Evolutionary conservation across 2,888 invertebrate genomes (phyloP).

Genomic region (Tachina lurida): DNA sequence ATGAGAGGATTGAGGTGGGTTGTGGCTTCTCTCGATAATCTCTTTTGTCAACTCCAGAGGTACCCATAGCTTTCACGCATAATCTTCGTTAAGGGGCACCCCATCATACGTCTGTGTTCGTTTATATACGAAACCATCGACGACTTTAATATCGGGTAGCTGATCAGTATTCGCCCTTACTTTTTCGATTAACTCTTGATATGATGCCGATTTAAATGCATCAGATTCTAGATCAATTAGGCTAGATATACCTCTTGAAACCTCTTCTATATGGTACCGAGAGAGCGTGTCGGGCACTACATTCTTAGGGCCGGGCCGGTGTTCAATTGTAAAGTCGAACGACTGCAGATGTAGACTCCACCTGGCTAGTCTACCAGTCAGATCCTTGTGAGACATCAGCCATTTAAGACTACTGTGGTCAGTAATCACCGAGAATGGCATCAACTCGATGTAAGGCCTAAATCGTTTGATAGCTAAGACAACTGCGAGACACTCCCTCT

Average conservation of each 20-base stretch:
- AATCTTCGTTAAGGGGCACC: background rate
- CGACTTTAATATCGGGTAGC: too few relatives aligned
- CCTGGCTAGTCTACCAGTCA: background rate
- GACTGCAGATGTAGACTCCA: constrained; percentile 6
- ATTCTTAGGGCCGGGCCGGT: background rate
- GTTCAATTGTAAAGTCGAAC: background rate
- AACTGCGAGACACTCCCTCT: background rate
- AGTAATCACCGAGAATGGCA: constrained; percentile 2
- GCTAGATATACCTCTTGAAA: background rate
- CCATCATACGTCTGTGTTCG: background rate
- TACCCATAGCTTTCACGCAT: background rate
- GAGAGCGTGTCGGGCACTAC: too few relatives aligned
- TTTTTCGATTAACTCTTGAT: too few relatives aligned
- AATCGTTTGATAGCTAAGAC: background rate
- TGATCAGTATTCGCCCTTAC: too few relatives aligned
- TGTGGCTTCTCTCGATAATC: too few relatives aligned
- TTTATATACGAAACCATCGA: too few relatives aligned
- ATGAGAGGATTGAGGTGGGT: background rate
- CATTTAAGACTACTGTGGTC: too few relatives aligned
- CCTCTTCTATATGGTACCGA: background rate
- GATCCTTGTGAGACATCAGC: background rate
- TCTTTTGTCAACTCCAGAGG: background rate
- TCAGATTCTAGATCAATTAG: background rate
- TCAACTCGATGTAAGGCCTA: background rate
- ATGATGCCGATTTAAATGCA: too few relatives aligned